These are phyloP conservation scores for Myanophis thanlyinensis DNA, from an alignment of 2,113 vertebrate species.

Conservation along the genomic window DNA sequence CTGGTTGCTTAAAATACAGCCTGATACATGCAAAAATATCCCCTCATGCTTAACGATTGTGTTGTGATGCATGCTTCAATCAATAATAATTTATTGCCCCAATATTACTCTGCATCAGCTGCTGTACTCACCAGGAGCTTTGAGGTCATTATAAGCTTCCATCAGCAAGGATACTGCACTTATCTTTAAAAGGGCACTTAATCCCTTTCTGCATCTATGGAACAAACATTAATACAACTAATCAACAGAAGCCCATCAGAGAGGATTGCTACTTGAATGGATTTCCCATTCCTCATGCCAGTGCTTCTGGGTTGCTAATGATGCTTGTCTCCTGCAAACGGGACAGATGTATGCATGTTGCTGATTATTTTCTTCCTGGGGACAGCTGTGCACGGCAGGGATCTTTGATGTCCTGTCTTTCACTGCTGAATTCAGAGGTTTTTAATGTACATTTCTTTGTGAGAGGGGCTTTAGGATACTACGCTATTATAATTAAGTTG, in stretches of 20 bases:
- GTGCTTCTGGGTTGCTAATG: neutral
- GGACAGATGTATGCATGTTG: neutral
- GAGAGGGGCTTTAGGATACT: neutral
- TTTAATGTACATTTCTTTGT: neutral
- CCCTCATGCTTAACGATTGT: neutral
- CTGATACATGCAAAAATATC: neutral
- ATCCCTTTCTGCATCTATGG: constrained; percentile 6
- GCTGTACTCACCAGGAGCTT: neutral
- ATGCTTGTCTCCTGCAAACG: constrained; percentile 5
- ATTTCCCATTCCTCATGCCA: constrained; percentile 1
- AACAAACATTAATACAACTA: constrained; percentile 2
- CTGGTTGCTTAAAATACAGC: neutral
- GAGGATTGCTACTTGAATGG: constrained; percentile 8
- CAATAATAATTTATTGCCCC: constrained; percentile 10
- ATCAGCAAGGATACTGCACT: constrained; percentile 4
- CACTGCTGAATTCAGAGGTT: neutral
- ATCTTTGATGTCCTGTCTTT: neutral
- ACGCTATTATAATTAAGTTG: neutral
- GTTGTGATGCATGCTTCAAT: constrained; percentile 4
- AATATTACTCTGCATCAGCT: neutral
- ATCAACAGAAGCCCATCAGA: neutral
- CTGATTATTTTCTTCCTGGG: neutral
- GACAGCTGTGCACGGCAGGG: neutral
- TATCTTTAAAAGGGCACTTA: constrained; percentile 23
- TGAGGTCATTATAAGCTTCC: constrained; percentile 5